Base-by-base conservation (phyloP, 2,797 vertebrate genomes). In the Coccyzus lansbergi region DNA sequence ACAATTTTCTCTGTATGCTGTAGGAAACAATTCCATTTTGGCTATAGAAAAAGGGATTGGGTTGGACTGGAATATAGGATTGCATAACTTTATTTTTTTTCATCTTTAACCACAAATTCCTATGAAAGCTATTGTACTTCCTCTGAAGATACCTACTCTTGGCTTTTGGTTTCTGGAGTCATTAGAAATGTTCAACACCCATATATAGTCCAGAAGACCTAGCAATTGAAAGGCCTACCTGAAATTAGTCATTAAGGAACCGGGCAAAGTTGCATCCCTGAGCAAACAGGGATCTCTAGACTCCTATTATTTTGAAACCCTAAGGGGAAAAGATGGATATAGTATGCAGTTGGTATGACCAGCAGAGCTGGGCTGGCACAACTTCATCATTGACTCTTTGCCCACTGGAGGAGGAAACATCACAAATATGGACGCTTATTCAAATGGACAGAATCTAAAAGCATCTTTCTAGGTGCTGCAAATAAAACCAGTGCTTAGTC, bases 21-120 rank as follows among this genome's bases (percentile, higher is more conserved):
- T 95, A 91, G 94, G 89, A 95, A 93, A 95, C 69, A 92, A 95
- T 97, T 94, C 82, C 8, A 40, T 81, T 89, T 94, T 97, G 95
- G 92, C 96, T 67, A 20, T 86, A 81, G 94, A 91, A 92, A 72
- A 95, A 93, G 91, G 83, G 82, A 76, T 89, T 86, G 65, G 16
- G 55, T 92, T 95, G 95, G 91, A 86, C 72, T 83, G 77, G 48
- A 92, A 65, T 86, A 90, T 72, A 71, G 65, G 34, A 90, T 93
- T 96, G 87, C 25, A 1, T 93, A 95, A 93, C 48, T 48, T 48
- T 24, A 46, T 48, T 75, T 92, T 93, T 92, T 93, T 94, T 83
- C 29, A 48, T 96, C 52, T 84, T 87, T 76, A 92, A 94, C 91
- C 86, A 58, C 90, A 88, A 79, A 94, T 91, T 96, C 92, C 85